Evolutionary conservation across 2,113 vertebrate species (phyloP), one percentile per base, ranked within the genome.

Genomic region (Paratilapia polleni): DNA sequence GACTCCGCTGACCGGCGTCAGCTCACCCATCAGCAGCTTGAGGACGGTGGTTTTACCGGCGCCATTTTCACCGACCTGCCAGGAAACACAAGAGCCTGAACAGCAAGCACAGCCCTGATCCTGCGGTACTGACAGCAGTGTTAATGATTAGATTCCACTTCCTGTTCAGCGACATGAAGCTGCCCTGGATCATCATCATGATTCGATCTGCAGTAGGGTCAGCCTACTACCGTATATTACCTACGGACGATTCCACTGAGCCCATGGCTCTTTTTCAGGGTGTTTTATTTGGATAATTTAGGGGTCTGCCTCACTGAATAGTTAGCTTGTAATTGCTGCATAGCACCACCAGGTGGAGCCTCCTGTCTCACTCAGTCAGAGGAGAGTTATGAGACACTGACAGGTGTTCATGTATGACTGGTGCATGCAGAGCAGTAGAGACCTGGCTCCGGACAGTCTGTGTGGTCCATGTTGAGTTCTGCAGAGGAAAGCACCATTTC

Each of bases 21-120:
- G 89, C 57, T 99, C 98, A 2, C 98, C 98, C 97, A 99, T 96
- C 77, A 99, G 94, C 85, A 99, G 95, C 94, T 99, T 99, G 49
- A 99, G 94, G 94, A 98, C 95, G 13, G 98, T 99, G 1, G 98
- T 97, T 90, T 99, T 99, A 41, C 98, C 98, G 6, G 98, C 96
- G 5, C 98, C 98, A 0, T 99, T 99, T 90, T 99, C 98, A 6
- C 98, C 98, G 2, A 99, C 98, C 98, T 99, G 89, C 83, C 78
- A 83, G 58, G 20, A 82, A 80, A 89, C 36, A 82, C 64, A 70
- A 28, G 0, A 68, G 64, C 14, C 22, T 24, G 26, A 28, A 68
- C 22, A 68, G 64, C 2, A 1, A 49, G 41, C 41, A 43, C 38
- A 43, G 64, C 64, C n/a, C n/a, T 49, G 15, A 70, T 49, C n/a